Conservation (phyloP, 2,888 invertebrate genomes). For the Dioctria linearis region DNA sequence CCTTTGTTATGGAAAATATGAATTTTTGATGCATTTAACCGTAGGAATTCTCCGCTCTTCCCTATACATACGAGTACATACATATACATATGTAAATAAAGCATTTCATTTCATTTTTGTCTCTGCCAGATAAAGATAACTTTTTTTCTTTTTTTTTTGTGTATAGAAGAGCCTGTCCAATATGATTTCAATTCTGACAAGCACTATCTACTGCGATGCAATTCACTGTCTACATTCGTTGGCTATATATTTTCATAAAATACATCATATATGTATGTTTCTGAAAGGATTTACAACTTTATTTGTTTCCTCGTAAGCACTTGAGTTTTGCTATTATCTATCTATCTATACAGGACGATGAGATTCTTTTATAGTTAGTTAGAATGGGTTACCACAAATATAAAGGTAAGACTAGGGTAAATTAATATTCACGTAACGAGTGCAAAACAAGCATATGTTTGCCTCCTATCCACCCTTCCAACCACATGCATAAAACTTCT, state of each 20-base stretch:
- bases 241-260: neutral
- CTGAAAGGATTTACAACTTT: slow-evolving; percentile 9
- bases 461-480: too few relatives aligned
- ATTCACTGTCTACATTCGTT: slow-evolving; percentile 2
- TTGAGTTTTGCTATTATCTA: neutral
- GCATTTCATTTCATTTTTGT: neutral
- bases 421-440: slow-evolving; percentile 17
- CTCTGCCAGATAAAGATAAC: neutral
- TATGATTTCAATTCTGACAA: neutral
- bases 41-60: neutral
- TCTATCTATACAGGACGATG: too few relatives aligned
- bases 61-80: too few relatives aligned
- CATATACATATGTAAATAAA: neutral
- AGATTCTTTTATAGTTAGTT: too few relatives aligned
- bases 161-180: neutral
- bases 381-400: too few relatives aligned
- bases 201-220: neutral
- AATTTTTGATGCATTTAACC: slow-evolving; percentile 25
- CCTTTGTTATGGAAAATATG: slow-evolving; percentile 20
- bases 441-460: too few relatives aligned
- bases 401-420: slow-evolving; percentile 1
- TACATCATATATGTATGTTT: neutral
- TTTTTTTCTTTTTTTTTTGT: too few relatives aligned
- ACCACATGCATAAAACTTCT: too few relatives aligned
- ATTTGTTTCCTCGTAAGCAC: neutral